Percentiles rank a stretch among this genome's conserved stretches.
These are phyloP conservation scores for Ooceraea biroi DNA, from an alignment of 1,140 invertebrate genomes.

Conservation along the genomic window DNA sequence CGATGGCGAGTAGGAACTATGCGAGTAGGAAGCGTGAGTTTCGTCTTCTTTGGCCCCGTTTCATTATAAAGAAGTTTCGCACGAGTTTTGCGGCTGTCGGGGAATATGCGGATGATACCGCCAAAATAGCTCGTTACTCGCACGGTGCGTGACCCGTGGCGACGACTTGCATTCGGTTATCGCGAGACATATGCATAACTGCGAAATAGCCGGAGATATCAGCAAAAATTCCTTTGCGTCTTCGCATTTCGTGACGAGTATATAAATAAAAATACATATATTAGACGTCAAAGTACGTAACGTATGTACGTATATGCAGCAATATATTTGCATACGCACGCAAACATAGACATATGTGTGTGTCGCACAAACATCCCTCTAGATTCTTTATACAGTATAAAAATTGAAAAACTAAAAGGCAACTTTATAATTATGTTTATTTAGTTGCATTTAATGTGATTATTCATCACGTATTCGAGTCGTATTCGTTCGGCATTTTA, in stretches of 20 bases:
- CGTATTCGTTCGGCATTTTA: neutral
- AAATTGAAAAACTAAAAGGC: neutral
- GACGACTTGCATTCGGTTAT: conserved; percentile 50
- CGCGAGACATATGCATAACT: conserved; percentile 11
- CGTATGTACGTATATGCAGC: too few relatives aligned
- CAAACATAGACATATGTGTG: too few relatives aligned
- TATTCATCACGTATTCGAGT: neutral
- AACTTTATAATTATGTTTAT: neutral
- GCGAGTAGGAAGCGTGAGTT: conserved; percentile 15
- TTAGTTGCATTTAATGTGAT: too few relatives aligned
- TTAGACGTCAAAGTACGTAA: too few relatives aligned
- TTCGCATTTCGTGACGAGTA: neutral
- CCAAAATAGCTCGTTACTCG: neutral
- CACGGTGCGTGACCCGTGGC: neutral
- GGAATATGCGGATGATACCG: conserved; percentile 12
- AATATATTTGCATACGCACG: too few relatives aligned
- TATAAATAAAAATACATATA: neutral
- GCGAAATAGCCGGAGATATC: neutral
- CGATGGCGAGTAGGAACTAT: too few relatives aligned
- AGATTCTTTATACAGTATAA: too few relatives aligned
- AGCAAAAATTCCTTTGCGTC: neutral
- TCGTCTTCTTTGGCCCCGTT: conserved; percentile 53
- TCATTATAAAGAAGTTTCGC: conserved; percentile 50
- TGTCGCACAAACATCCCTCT: too few relatives aligned
- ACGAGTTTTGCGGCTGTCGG: conserved; percentile 22